Conservation (phyloP, 2,888 invertebrate genomes). For the Pachliopta kotzebuea region DNA sequence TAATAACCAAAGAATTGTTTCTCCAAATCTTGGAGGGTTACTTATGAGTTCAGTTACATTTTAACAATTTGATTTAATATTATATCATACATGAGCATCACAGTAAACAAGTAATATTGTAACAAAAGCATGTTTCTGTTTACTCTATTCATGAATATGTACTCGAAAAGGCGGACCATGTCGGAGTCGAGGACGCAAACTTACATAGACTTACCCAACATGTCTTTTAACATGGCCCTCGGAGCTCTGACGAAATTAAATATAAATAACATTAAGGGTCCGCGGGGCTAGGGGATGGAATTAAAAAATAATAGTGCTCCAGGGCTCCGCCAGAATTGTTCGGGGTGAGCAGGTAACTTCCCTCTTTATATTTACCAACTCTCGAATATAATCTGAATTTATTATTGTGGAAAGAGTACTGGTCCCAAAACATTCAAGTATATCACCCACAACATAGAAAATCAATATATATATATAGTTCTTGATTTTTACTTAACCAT, state of each 20-base stretch:
- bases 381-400: no score
- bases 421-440: no score
- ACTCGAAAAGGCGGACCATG: slow-evolving; percentile 11
- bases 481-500: no score
- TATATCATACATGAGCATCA: neutral
- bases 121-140: neutral
- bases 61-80: no score
- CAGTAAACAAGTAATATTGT: neutral
- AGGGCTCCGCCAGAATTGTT: slow-evolving; percentile 22
- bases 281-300: slow-evolving; percentile 51
- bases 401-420: no score
- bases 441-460: no score
- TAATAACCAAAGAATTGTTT: no score
- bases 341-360: slow-evolving; percentile 7
- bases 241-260: slow-evolving; percentile 54
- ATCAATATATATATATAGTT: no score
- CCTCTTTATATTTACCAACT: neutral
- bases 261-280: slow-evolving; percentile 59
- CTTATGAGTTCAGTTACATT: no score
- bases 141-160: neutral
- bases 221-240: slow-evolving; percentile 38
- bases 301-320: slow-evolving; percentile 58
- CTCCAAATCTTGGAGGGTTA: no score
- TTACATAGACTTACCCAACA: slow-evolving; percentile 31
- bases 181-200: slow-evolving; percentile 11